Evolutionary conservation across 2,797 vertebrate species (phyloP), one percentile per base, ranked within the genome.

Genomic region (Selene dorsalis): DNA sequence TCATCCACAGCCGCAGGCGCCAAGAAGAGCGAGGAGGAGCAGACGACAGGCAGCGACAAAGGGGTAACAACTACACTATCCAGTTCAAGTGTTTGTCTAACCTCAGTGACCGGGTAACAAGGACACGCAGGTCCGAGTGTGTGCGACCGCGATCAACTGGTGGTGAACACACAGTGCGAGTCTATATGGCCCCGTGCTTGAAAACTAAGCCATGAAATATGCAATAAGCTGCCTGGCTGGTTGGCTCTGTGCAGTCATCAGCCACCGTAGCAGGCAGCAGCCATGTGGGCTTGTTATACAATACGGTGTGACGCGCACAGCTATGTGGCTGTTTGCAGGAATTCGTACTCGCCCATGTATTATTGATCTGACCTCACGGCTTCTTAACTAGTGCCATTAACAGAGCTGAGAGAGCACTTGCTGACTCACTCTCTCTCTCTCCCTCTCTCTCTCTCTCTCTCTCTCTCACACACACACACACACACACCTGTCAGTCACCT

Each of bases 51-150:
- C 64, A 18, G 26, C 81, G 24, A 79, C 85, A 91, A 87, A 85
- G 76, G n/a, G 93, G 93, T 94, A 92, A 91, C 32, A 35, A 83
- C 84, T 17, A 39, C 30, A 75, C 9, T 28, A 4, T n/a, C 35
- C 6, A 48, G 1, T 26, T 62, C 48, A 4, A 32, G 63, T 82
- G 71, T 91, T 86, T 84, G 70, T 65, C 1, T 85, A 32, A 84
- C 79, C 69, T 13, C 47, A 2, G 17, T n/a, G 47, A 39, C n/a
- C n/a, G 20, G 61, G 65, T 65, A 8, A 62, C 22, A 57, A 43
- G 75, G 6, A 32, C 74, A 11, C 57, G 14, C 50, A 28, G 52
- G 56, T 69, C 20, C 43, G 28, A 13, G 48, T n/a, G 28, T 14
- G 43, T 18, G 73, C 20, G 39, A 5, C 22, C 5, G 50, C 1